phyloP scores from a whole-genome alignment of 53 echinoderm and acorn worm species.

The Henricia sp. region DNA sequence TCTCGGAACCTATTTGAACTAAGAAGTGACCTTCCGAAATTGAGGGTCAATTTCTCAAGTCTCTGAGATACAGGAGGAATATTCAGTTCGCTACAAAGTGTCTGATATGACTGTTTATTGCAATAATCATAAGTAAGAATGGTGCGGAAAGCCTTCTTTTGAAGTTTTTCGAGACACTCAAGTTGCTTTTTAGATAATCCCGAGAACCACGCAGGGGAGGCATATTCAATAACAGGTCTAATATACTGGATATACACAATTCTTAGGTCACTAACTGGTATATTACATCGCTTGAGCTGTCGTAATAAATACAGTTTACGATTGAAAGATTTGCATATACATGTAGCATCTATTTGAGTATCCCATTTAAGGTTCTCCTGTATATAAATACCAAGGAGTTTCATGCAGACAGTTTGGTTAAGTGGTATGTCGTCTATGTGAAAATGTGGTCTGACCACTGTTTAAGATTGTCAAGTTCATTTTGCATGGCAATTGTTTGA shows the following conservation, averaged over 20 bases:
- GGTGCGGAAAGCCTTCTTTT: conserved; percentile 32
- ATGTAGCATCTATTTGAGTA: conserved; percentile 1
- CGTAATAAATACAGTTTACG: conserved; percentile 14
- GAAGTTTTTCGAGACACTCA: conserved; percentile 8
- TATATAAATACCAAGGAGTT: conserved; percentile 28
- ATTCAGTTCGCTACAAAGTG: neutral
- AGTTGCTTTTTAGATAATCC: conserved; percentile 24
- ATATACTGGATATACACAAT: conserved; percentile 21
- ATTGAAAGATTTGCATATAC: conserved; percentile 22
- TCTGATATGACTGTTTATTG: neutral
- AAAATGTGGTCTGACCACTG: conserved; percentile 14
- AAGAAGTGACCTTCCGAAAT: conserved; percentile 17
- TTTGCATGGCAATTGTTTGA: neutral
- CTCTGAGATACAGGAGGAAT: conserved; percentile 5
- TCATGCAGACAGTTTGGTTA: conserved; percentile 1
- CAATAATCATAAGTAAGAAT: conserved; percentile 26
- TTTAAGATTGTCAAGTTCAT: conserved; percentile 3
- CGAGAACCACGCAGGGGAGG: conserved; percentile 18
- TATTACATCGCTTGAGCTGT: conserved; percentile 28
- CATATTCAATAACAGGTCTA: conserved; percentile 33
- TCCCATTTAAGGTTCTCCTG: conserved; percentile 27
- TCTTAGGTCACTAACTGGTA: conserved; percentile 14
- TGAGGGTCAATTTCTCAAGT: conserved; percentile 1
- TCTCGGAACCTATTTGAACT: conserved; percentile 13
- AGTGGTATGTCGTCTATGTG: conserved; percentile 5